phyloP scores from a whole-genome alignment of 53 echinoderm and acorn worm genomes.

The Holothuria leucospilota region DNA sequence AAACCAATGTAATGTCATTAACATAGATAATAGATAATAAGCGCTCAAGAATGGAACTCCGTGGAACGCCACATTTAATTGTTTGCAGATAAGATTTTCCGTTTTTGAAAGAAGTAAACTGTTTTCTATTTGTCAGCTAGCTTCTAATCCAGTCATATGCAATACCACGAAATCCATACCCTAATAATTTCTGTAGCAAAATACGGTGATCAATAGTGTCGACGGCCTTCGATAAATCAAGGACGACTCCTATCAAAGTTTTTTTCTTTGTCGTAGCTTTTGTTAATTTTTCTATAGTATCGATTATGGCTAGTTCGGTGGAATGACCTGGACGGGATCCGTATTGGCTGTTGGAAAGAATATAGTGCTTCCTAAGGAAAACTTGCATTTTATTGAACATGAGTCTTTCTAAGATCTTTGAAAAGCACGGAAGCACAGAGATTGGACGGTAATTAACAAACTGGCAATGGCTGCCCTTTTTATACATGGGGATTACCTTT shows the following conservation, averaged over 20 bases:
- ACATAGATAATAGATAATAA: no score
- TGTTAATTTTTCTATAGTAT: no score
- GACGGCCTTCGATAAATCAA: no score
- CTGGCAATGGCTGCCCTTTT: neutral
- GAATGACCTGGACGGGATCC: neutral
- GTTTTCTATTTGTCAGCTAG: neutral
- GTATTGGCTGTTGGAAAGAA: neutral
- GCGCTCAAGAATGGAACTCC: no score
- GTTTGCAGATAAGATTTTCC: neutral
- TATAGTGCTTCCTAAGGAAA: neutral
- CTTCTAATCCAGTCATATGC: neutral
- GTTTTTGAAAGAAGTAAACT: constrained; percentile 6
- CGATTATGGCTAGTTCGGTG: neutral
- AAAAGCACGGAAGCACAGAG: constrained; percentile 3
- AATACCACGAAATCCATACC: neutral
- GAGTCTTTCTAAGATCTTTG: neutral
- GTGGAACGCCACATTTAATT: neutral
- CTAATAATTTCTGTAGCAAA: no score
- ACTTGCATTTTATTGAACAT: neutral
- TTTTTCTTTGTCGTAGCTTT: no score
- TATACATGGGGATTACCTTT: neutral
- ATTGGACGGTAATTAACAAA: neutral
- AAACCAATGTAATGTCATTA: no score
- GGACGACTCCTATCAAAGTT: no score
- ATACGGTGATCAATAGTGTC: no score